Base-by-base conservation (phyloP, 2,888 invertebrate genomes). In the Hanleya hanleyi region DNA sequence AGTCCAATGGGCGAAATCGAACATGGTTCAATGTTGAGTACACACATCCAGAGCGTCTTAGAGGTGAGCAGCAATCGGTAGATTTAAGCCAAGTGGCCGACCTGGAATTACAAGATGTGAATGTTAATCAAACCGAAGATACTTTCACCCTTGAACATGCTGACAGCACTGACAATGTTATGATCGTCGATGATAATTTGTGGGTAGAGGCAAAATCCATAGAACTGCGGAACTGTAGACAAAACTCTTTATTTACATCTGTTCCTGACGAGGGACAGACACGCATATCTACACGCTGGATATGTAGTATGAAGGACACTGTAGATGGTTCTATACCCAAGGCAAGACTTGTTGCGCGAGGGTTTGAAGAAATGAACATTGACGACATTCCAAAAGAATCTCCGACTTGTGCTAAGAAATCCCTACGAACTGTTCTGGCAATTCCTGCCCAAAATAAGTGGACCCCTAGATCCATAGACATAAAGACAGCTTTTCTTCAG, bases 311-410 rank as follows among this genome's bases (percentile, higher is more conserved):
- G 6, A 67, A 29, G 29, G 5, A 18, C 41, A 51, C 12, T 9
- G n/a, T n/a, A n/a, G 62, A 62, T 22, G 62, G 62, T 12, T 9
- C 22, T 7, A 38, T 61, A 41, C 22, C 61, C n/a, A 72, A 61
- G 36, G 72, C 72, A 18, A 72, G 72, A 61, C 41, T 72, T 26
- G 72, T 72, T 7, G 73, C 69, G 33, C 65, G 73, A 33, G 73
- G 72, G 7, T 72, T 72, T 68, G 72, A 72, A 51, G 72, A 72
- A 61, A 9, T 36, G 2, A 35, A 51, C n/a, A n/a, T n/a, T n/a
- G n/a, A n/a, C n/a, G 15, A 2, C n/a, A 15, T 68, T 12, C 22
- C 36, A 61, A 72, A 15, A 5, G 72, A 72, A 32, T 68, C 67
- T 15, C 68, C 72, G 12, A 72, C 67, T 15, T 51, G 29, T 51